phyloP scores from a whole-genome alignment of 2,113 vertebrate genomes.

The Chelonoidis abingdonii region DNA sequence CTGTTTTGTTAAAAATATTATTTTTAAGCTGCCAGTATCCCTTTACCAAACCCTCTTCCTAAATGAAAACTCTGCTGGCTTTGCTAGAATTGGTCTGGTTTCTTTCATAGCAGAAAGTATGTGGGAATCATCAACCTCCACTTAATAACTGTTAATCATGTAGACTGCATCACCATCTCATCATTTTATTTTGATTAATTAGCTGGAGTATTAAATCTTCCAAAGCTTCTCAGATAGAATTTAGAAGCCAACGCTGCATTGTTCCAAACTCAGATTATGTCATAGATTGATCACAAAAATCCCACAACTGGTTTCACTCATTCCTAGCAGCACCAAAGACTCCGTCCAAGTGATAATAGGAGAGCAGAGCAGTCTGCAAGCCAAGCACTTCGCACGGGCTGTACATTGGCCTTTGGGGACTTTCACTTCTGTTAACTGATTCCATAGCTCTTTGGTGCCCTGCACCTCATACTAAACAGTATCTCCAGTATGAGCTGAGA shows the following conservation, averaged over 20 bases:
- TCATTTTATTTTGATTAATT: conserved; percentile 26
- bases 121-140: conserved; percentile 13
- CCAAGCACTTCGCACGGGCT: background rate
- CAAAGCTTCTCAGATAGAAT: conserved; percentile 43
- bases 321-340: conserved; percentile 42
- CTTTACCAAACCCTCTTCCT: background rate
- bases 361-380: background rate
- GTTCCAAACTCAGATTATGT: conserved; percentile 59
- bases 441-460: background rate
- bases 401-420: background rate
- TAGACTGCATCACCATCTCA: conserved; percentile 22
- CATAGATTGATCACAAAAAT: conserved; percentile 46
- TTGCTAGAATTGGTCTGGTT: conserved; percentile 3
- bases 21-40: accelerated
- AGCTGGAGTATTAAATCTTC: conserved; percentile 47
- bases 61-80: accelerated
- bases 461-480: accelerated
- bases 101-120: background rate
- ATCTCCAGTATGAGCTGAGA: accelerated
- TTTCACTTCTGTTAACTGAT: background rate
- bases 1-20: background rate
- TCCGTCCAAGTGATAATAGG: background rate
- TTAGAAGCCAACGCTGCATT: background rate
- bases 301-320: conserved; percentile 65
- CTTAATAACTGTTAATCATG: conserved; percentile 44